Percentiles rank a stretch among this genome's conserved stretches.
These are phyloP conservation scores for Drosophila conformis DNA, from an alignment of 2,888 invertebrate species.

Conservation along the genomic window DNA sequence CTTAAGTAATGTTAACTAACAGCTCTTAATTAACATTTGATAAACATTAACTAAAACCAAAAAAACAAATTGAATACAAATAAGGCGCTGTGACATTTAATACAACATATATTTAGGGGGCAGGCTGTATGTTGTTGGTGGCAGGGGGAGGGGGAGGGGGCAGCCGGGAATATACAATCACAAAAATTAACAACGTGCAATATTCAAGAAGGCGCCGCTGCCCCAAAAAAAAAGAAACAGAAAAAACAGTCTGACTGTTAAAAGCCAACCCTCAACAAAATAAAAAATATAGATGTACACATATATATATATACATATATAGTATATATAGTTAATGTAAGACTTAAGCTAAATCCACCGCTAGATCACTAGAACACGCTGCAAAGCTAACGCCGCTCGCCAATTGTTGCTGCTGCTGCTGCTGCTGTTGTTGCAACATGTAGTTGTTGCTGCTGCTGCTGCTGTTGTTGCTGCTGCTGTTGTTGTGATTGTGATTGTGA, in stretches of 20 bases:
- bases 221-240: neutral
- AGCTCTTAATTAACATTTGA: constrained; percentile 7
- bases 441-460: constrained; percentile 27
- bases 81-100: constrained; percentile 19
- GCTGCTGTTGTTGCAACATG: constrained; percentile 43
- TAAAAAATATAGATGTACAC: neutral
- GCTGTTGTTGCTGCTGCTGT: constrained; percentile 2
- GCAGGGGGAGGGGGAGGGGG: neutral
- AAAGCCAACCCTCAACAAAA: neutral
- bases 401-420: constrained; percentile 35
- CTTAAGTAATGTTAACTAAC: constrained; percentile 40
- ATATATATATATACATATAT: neutral
- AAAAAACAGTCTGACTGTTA: constrained; percentile 66
- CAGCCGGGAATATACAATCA: constrained; percentile 80
- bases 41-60: constrained; percentile 48
- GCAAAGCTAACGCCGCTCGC: constrained; percentile 36
- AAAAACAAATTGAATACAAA: constrained; percentile 55
- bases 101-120: constrained; percentile 34
- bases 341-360: constrained; percentile 61
- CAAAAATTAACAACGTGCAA: constrained; percentile 83
- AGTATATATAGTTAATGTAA: neutral
- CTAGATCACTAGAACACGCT: constrained; percentile 70
- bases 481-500: constrained; percentile 7
- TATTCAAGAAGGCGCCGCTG: constrained; percentile 68
- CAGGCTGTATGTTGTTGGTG: neutral